phyloP scores from a whole-genome alignment of 2,113 vertebrate genomes.

The Pomatorhinus ruficollis region DNA sequence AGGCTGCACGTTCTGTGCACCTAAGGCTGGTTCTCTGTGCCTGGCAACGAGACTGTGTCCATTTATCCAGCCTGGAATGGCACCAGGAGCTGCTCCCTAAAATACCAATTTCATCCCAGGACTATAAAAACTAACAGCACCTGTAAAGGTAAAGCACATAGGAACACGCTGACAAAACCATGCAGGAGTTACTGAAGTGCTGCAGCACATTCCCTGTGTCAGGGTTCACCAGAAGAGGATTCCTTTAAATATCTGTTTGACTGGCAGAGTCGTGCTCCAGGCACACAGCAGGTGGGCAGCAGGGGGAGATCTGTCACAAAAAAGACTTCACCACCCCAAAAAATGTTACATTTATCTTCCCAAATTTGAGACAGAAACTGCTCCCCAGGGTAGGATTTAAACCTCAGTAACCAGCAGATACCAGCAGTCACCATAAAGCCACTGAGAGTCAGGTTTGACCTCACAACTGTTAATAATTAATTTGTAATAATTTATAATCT shows the following conservation, averaged over 20 bases:
- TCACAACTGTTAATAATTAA: neutral
- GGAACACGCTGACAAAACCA: neutral
- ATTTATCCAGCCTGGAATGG: fast-evolving
- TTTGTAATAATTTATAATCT: neutral
- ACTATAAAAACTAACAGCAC: neutral
- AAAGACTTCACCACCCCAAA: neutral
- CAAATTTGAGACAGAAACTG: neutral
- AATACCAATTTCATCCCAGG: neutral
- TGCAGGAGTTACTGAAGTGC: neutral
- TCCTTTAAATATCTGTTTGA: neutral
- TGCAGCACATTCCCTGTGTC: neutral
- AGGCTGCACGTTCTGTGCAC: neutral
- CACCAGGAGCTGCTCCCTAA: neutral
- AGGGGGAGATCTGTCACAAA: neutral
- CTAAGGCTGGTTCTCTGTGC: neutral
- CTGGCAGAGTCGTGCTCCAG: neutral
- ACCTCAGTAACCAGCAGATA: neutral
- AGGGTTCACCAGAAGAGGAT: neutral
- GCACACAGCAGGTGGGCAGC: neutral
- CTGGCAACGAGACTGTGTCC: neutral
- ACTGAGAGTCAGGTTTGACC: neutral
- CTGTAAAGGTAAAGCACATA: fast-evolving
- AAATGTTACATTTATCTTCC: neutral
- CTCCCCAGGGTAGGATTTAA: neutral
- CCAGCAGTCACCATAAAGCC: neutral